Conservation (phyloP, 2,797 vertebrate genomes). For the Rachycentron canadum region DNA sequence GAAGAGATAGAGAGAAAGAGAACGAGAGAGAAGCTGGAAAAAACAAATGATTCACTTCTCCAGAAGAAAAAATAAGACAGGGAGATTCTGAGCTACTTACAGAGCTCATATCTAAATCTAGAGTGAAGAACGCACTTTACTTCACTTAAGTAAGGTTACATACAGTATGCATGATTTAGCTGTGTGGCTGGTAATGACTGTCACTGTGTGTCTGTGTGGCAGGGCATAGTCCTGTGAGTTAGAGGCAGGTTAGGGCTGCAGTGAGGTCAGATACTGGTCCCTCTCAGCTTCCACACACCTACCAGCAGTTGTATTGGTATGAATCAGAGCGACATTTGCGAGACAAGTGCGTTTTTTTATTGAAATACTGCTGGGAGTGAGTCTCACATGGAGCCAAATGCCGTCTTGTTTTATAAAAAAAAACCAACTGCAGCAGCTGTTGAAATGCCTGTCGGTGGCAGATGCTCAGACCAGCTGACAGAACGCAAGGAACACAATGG, state of each 20-base stretch:
- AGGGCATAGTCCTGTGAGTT: constrained; percentile 51
- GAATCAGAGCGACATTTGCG: constrained; percentile 27
- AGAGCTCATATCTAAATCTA: no score
- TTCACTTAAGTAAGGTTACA: no score
- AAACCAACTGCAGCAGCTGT: constrained; percentile 31
- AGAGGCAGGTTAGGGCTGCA: constrained; percentile 26
- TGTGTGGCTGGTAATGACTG: constrained; percentile 19
- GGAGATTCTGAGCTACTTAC: no score
- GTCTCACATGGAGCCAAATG: constrained; percentile 27
- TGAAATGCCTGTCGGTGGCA: constrained; percentile 15
- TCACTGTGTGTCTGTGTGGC: constrained; percentile 17
- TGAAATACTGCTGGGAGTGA: constrained; percentile 3
- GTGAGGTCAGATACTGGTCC: constrained; percentile 47
- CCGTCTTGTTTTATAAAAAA: constrained; percentile 28
- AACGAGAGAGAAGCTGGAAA: not conserved
- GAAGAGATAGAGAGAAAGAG: not conserved
- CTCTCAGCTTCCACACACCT: constrained; percentile 50
- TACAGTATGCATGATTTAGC: not conserved
- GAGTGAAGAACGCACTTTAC: no score
- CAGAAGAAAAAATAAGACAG: not conserved
- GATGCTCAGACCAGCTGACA: constrained; percentile 20
- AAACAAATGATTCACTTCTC: not conserved
- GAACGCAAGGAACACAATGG: not conserved
- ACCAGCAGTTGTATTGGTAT: constrained; percentile 36
- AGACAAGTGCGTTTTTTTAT: constrained; percentile 1